Conservation (phyloP, 1,140 invertebrate genomes). For the Drosophila ambigua region DNA sequence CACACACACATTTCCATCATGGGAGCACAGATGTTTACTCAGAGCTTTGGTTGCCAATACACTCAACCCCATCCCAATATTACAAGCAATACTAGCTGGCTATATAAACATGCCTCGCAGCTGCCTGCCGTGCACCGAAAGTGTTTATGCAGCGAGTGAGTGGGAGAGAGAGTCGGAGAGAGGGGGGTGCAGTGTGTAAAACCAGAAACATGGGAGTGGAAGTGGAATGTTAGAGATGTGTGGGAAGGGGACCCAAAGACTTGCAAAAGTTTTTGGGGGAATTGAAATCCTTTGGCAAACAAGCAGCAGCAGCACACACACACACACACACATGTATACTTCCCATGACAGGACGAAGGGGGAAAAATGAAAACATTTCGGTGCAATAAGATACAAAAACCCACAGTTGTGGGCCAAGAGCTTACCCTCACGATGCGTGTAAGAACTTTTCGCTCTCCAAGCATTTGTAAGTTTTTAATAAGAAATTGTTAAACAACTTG, state of each 20-base stretch:
- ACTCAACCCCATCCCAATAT: constrained; percentile 36
- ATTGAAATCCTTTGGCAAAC: constrained; percentile 74
- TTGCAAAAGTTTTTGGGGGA: constrained; percentile 70
- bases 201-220: constrained; percentile 65
- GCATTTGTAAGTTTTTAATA: constrained; percentile 74
- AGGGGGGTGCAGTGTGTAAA: constrained; percentile 42
- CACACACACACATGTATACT: constrained; percentile 6
- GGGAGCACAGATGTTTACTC: constrained; percentile 54
- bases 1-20: constrained; percentile 18
- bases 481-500: constrained; percentile 79
- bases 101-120: constrained; percentile 52
- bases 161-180: too few relatives aligned
- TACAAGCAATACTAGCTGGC: constrained; percentile 20
- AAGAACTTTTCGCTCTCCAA: constrained; percentile 54
- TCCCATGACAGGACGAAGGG: neutral
- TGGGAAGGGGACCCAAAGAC: constrained; percentile 40
- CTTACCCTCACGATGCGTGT: constrained; percentile 48
- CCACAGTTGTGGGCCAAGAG: constrained; percentile 47
- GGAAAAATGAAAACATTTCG: constrained; percentile 47
- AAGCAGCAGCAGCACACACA: constrained; percentile 30
- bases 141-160: constrained; percentile 8
- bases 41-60: constrained; percentile 54
- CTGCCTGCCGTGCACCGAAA: constrained; percentile 33
- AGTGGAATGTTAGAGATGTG: too few relatives aligned
- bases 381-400: constrained; percentile 53